Evolutionary conservation across 2,797 vertebrate genomes (phyloP).

Genomic region (Aquila chrysaetos): DNA sequence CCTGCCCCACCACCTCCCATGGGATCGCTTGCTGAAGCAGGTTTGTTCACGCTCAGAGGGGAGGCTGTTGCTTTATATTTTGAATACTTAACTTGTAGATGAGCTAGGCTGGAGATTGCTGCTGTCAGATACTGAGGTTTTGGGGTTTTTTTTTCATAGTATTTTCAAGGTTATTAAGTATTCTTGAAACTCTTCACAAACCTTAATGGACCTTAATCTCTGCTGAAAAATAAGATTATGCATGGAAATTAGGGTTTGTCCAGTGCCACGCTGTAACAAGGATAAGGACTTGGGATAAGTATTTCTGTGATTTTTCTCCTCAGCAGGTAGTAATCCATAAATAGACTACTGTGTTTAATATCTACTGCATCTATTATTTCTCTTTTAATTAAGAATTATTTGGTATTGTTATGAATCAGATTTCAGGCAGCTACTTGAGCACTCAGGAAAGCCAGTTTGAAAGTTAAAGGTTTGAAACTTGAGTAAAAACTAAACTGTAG

Average conservation of each 20-base stretch:
- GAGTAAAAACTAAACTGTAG: neutral
- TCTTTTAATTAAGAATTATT: neutral
- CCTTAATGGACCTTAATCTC: neutral
- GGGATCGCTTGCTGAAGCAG: neutral
- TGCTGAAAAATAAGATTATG: neutral
- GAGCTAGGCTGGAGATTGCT: neutral
- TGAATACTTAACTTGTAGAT: neutral
- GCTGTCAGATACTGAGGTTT: neutral
- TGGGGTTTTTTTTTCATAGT: accelerated
- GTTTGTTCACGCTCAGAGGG: neutral
- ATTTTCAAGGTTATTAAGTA: neutral
- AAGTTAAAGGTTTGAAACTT: neutral
- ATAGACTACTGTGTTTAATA: neutral
- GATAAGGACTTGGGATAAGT: neutral
- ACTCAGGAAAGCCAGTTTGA: neutral
- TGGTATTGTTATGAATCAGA: neutral
- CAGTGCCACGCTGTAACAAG: neutral
- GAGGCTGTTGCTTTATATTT: neutral
- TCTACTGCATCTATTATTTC: neutral
- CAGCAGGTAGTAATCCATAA: neutral
- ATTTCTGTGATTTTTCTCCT: neutral
- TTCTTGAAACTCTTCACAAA: neutral
- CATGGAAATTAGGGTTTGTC: neutral
- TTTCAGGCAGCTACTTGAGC: neutral
- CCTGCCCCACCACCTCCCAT: accelerated